Evolutionary conservation across 1,140 invertebrate species (phyloP).

Genomic region (Magallana gigas): DNA sequence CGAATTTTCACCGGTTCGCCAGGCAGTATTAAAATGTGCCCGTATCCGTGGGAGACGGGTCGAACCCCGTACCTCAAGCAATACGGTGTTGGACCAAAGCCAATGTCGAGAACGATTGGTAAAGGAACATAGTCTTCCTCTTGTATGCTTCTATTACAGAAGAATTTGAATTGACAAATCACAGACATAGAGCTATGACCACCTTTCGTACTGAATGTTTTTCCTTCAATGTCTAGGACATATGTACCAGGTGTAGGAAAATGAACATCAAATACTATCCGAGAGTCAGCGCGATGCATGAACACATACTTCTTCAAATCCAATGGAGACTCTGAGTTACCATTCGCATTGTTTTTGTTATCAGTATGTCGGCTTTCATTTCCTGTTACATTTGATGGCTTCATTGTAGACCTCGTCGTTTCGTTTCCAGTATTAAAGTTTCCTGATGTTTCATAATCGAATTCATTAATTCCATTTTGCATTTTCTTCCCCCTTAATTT

Average conservation of each 20-base stretch:
- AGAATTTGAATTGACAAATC: constrained; percentile 41
- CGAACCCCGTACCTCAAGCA: constrained; percentile 39
- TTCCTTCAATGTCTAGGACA: constrained; percentile 20
- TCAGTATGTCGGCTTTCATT: background rate
- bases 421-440: background rate
- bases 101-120: constrained; percentile 44
- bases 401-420: background rate
- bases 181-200: constrained; percentile 14
- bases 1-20: constrained; percentile 38
- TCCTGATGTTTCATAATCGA: background rate
- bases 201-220: constrained; percentile 29
- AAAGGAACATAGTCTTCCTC: constrained; percentile 32
- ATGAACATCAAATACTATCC: constrained; percentile 39
- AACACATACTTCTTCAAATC: constrained; percentile 47
- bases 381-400: background rate
- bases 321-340: constrained; percentile 13
- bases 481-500: constrained; percentile 23
- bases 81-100: constrained; percentile 53
- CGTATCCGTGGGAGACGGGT: constrained; percentile 44
- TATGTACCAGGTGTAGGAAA: constrained; percentile 40
- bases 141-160: constrained; percentile 31
- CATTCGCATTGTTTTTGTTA: background rate
- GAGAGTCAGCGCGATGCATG: constrained; percentile 47
- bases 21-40: constrained; percentile 44
- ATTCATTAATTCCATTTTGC: background rate